Evolutionary conservation across 2,888 invertebrate genomes (phyloP), one percentile per base, ranked within the genome.

Genomic region (Drosophila siamana): DNA sequence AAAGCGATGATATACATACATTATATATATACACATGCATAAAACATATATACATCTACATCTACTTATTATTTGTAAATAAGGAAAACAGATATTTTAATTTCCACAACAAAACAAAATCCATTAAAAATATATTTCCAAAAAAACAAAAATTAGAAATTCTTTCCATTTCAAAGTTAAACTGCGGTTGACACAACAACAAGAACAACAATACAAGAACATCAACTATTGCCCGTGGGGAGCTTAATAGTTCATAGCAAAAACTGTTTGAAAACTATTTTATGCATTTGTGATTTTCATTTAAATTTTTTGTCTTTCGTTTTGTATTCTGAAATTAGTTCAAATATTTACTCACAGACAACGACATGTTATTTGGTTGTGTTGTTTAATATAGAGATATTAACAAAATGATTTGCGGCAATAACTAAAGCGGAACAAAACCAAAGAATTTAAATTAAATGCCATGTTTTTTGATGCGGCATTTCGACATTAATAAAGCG

Each of bases 61-160:
- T 73, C 72, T 86, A 85, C 88, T 85, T 85, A 88, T 85, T 85
- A 86, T 86, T 88, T 85, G 88, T 85, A 85, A 85, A 88, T 85
- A 86, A 85, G 88, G 80, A 67, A 78, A 75, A 74, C 75, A 75
- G 67, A 65, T 52, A 68, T 83, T 83, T 78, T 87, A 66, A 87
- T 87, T 84, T 87, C 65, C 57, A 82, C 65, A 67, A 66, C 65
- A 46, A 84, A 80, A 74, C 75, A 78, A 77, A 85, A 82, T 60
- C 82, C 75, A 81, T 87, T 85, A 69, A 85, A 82, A 76, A 79
- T 82, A 82, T 85, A 82, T 82, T 85, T 83, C 76, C 68, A 85
- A 79, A 84, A 78, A 50, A 63, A 46, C 50, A 33, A 38, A 40
- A 41, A 11, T 41, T 28, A 51, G 62, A 68, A 38, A 41, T 38